phyloP scores from a whole-genome alignment of 2,888 invertebrate species.

The Helobdella robusta region DNA sequence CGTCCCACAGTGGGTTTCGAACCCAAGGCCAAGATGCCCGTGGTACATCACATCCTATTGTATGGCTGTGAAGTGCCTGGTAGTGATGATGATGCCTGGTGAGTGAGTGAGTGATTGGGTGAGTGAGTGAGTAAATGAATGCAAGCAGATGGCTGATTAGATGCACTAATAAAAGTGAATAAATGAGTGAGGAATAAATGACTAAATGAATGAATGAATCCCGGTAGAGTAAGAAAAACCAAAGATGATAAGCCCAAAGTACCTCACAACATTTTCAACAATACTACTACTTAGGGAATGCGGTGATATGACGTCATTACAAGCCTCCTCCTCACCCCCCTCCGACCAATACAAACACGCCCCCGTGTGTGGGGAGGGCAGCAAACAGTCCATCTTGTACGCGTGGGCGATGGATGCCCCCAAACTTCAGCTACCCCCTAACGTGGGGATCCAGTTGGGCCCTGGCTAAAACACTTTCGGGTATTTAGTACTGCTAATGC shows the following conservation, averaged over 20 bases:
- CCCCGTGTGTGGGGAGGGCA: constrained; percentile 40
- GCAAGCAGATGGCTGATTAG: too few relatives aligned
- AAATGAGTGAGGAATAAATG: too few relatives aligned
- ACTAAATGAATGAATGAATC: too few relatives aligned
- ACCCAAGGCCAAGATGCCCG: constrained; percentile 53
- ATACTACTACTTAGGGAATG: too few relatives aligned
- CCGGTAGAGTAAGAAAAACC: too few relatives aligned
- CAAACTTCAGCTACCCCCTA: constrained; percentile 52
- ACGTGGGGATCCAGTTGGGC: constrained; percentile 56
- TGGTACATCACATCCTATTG: constrained; percentile 56
- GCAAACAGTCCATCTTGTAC: constrained; percentile 52
- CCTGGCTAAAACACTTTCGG: constrained; percentile 51
- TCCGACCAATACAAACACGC: constrained; percentile 35
- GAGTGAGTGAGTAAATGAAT: too few relatives aligned
- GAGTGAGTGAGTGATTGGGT: too few relatives aligned
- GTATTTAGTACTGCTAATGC: constrained; percentile 55
- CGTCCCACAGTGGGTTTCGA: constrained; percentile 50
- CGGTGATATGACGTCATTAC: too few relatives aligned
- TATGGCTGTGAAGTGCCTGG: constrained; percentile 53
- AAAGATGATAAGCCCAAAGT: too few relatives aligned
- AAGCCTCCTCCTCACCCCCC: too few relatives aligned
- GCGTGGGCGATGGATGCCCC: constrained; percentile 59
- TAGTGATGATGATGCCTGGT: constrained; percentile 41
- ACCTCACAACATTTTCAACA: too few relatives aligned
- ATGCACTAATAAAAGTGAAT: too few relatives aligned